A percentile compares a stretch with the other conserved stretches of the same genome.
Evolutionary conservation across 1,140 invertebrate species (phyloP).

Genomic region (Formica exsecta): DNA sequence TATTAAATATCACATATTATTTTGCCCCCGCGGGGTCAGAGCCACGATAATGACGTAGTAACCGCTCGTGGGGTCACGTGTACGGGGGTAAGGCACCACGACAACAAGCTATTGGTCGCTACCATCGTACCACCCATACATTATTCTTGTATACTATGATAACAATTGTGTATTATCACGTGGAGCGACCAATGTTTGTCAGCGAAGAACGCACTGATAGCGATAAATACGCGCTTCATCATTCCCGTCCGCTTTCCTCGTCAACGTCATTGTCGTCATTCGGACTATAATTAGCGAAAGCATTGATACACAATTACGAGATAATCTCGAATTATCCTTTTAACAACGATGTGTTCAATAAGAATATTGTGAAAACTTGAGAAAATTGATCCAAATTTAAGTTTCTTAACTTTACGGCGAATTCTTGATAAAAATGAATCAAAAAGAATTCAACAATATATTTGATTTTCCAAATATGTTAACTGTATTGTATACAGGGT

Average conservation of each 20-base stretch:
- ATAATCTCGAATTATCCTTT: neutral
- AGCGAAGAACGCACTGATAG: conserved; percentile 63
- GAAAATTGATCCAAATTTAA: neutral
- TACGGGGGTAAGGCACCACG: conserved; percentile 77
- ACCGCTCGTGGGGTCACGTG: conserved; percentile 70
- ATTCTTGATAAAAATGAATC: too few relatives aligned
- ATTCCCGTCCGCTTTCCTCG: conserved; percentile 28
- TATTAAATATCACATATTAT: conserved; percentile 75
- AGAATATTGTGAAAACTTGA: neutral
- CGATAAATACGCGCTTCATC: conserved; percentile 66
- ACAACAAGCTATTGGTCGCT: conserved; percentile 64
- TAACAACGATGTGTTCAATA: neutral
- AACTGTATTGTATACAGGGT: too few relatives aligned
- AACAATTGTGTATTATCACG: conserved; percentile 69
- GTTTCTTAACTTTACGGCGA: neutral
- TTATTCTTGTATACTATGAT: conserved; percentile 64
- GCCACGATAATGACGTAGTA: conserved; percentile 72
- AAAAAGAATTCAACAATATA: too few relatives aligned
- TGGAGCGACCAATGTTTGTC: conserved; percentile 67
- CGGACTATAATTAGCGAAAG: neutral
- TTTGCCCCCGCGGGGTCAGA: conserved; percentile 71
- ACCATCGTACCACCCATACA: conserved; percentile 76
- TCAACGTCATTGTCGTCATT: conserved; percentile 45
- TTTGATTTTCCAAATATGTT: too few relatives aligned
- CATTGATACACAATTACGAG: neutral